Base-by-base conservation (phyloP, 2,888 invertebrate genomes). In the Platypus cylindrus region DNA sequence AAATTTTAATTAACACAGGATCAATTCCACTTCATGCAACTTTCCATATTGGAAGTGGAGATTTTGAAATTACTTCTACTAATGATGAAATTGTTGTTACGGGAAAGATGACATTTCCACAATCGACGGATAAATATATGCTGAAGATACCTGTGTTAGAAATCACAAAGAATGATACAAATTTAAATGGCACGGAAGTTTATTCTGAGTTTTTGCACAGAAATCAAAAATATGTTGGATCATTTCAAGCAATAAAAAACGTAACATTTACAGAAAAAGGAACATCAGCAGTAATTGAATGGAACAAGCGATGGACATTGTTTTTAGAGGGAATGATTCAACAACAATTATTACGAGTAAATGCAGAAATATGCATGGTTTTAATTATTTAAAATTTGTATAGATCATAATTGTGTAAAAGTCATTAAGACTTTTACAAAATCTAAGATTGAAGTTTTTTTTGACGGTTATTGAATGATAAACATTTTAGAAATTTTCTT, bases 261-360 rank as follows among this genome's bases (percentile, higher is more conserved):
- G 32, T 60, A 13, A 48, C 38, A 5, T 35, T 60, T 11, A 45
- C 50, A 1, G 61, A 65, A 38, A 52, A 64, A 45, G 61, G 59
- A 51, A 54, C 56, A 3, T 33, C 51, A 3, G 46, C 48, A 17
- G 44, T 40, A 3, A 44, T 51, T 18, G 46, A 55, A 33, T 56
- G 56, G 51, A 51, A 53, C 30, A 49, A 50, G n/a, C 84, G 86
- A 61, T 93, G 90, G 89, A 77, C 84, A 5, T 72, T 83, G 3
- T 87, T 87, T 59, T 72, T 93, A 64, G 91, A 93, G 62, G 81
- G 82, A 20, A 79, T 93, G 76, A 66, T 93, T 9, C 91, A 93
- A 60, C 73, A 84, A 49, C 48, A 48, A 9, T 75, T 89, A 30
- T 56, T 87, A 16, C 72, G 75, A 16, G 67, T 34, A 29, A 18